Percentiles rank a stretch among this genome's conserved stretches.
Conservation (phyloP, 1,140 invertebrate species). For the Drosophila arizonae region DNA sequence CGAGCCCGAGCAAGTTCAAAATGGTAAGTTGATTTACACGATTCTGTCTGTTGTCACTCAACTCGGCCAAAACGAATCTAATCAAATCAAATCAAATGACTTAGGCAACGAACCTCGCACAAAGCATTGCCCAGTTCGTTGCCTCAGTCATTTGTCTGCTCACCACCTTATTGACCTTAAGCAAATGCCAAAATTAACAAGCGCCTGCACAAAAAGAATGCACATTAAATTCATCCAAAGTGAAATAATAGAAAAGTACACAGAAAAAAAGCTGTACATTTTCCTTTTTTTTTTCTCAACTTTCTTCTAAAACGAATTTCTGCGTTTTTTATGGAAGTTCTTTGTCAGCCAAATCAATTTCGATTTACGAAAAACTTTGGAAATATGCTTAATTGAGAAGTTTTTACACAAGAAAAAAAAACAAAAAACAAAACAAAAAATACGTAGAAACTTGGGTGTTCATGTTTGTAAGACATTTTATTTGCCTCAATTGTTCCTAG, state of each 20-base stretch:
- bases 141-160: constrained; percentile 22
- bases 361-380: background rate
- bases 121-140: constrained; percentile 28
- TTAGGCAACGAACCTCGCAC: constrained; percentile 31
- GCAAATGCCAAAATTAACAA: constrained; percentile 12
- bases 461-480: background rate
- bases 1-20: constrained; percentile 68
- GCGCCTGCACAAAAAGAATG: background rate
- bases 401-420: background rate
- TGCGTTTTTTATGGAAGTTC: constrained; percentile 9
- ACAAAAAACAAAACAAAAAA: background rate
- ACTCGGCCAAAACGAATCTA: too few relatives aligned
- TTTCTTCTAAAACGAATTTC: constrained; percentile 7
- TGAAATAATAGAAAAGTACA: background rate
- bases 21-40: constrained; percentile 58
- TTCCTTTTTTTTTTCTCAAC: background rate
- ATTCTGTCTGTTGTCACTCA: too few relatives aligned
- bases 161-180: constrained; percentile 2
- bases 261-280: background rate
- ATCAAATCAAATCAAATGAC: constrained; percentile 24
- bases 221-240: constrained; percentile 12
- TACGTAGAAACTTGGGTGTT: background rate
- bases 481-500: background rate
- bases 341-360: constrained; percentile 2
- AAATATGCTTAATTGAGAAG: background rate